Base-by-base conservation (phyloP, 1,140 invertebrate genomes). In the Paramacrobiotus metropolitanus region DNA sequence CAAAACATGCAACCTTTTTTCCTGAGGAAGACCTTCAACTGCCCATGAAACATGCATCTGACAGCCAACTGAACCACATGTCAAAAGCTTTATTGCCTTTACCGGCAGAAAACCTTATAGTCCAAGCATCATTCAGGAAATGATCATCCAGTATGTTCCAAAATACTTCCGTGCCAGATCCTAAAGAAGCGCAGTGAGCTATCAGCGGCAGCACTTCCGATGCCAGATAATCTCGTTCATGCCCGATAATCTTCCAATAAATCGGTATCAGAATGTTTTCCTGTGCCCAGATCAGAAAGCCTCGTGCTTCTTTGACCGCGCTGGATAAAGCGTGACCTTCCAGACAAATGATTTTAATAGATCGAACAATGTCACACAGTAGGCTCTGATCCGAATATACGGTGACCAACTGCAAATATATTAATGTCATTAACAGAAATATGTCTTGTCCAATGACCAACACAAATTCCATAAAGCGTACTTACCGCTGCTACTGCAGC, bases 221-320 rank as follows among this genome's bases (percentile, higher is more conserved):
- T 9, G 75, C 71, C 31, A 77, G 68, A 64, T 76, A 72, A 29
- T 62, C 31, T 44, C 44, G 28, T 40, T 65, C 29, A 9, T 28
- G 21, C 2, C 20, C 29, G 9, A 63, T 44, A 1, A 60, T 20
- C n/a, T 30, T 31, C 31, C 29, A 48, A 29, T 67, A 67, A 87
- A 90, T 92, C 70, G 87, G 87, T 64, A 98, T 90, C 0, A 97
- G 74, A 21, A 93, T 74, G 75, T 93, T 94, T 74, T 95, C 89
- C 72, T 98, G 90, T 65, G 86, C 90, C 87, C 91, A 96, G 62
- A 94, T 89, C 61, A 98, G 83, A 76, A 96, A 97, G 55, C 89
- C 89, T 66, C 86, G 79, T 69, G 94, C 84, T 69, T 96, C 88
- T 67, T 83, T 82, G 0, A 86, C 80, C 0, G 88, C 86, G 66